Base-by-base conservation (phyloP, 2,888 invertebrate species). In the Protonemura montana region DNA sequence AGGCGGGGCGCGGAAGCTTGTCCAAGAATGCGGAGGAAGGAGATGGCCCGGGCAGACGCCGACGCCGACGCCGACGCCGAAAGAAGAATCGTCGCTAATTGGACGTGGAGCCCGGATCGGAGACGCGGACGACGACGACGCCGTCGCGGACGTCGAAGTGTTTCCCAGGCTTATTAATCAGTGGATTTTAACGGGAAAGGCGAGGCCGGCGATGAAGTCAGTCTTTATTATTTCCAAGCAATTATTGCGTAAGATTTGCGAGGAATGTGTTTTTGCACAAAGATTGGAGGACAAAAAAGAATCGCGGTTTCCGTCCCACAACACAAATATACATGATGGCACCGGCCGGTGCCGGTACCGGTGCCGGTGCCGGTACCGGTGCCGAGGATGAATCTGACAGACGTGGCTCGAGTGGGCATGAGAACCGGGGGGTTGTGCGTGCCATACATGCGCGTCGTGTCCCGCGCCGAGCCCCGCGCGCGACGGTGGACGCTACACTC, bases 91-190 rank as follows among this genome's bases (percentile, higher is more conserved):
- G 59, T 10, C 13, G 59, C 21, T 59, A 59, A 59, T 59, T 59
- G 59, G 59, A 59, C 59, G 21, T 59, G 16, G 35, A 35, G 35
- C 35, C 35, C 35, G 35, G 10, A 59, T 13, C 59, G 59, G 59
- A 21, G 59, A 21, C 59, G 13, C 1, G 6, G 59, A 21, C 21
- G 59, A 10, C 13, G 59, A 3, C 59, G 13, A 59, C 59, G 13
- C 16, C 16, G 59, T 2, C 21, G 59, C 59, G 1, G 59, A 59
- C 59, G 13, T 2, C 10, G 21, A 21, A 0, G 25, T 30, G 29
- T 82, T n/a, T 82, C 21, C 28, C 21, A 82, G 82, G 10, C 82
- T 41, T 41, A 82, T 82, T 82, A 82, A 82, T 82, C 82, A 82
- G 26, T 13, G 82, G 26, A 42, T 59, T 13, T 59, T 21, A 59